phyloP scores from a whole-genome alignment of 2,888 invertebrate genomes.

The Podotricha telesiphe region DNA sequence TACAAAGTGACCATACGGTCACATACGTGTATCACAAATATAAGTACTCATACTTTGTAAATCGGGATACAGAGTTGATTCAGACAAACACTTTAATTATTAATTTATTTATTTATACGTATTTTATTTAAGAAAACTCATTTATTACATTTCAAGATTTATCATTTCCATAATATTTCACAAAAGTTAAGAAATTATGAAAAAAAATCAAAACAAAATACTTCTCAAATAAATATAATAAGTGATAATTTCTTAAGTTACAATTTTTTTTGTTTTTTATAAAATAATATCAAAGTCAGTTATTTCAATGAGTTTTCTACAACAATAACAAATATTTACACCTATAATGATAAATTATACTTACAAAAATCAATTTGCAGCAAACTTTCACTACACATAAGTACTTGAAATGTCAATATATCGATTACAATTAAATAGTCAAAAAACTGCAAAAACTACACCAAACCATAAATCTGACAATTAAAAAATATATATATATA shows the following conservation, averaged over 20 bases:
- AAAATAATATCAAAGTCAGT: too few species aligned
- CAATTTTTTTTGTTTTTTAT: too few species aligned
- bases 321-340: slow-evolving; percentile 9
- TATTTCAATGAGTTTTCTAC: neutral
- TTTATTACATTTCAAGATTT: neutral
- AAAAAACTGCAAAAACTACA: neutral
- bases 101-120: neutral
- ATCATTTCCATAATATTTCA: too few species aligned
- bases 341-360: slow-evolving; percentile 1
- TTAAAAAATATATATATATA: too few species aligned
- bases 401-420: slow-evolving; percentile 16
- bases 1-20: slow-evolving; percentile 18
- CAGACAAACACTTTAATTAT: neutral
- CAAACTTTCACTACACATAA: neutral
- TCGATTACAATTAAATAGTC: slow-evolving; percentile 9
- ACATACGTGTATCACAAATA: neutral
- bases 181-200: neutral
- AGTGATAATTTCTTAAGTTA: too few species aligned
- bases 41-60: slow-evolving; percentile 26
- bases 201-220: neutral
- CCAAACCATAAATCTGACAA: neutral
- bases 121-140: slow-evolving; percentile 8
- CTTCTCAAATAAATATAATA: neutral
- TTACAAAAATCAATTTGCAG: slow-evolving; percentile 5
- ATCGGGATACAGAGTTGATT: slow-evolving; percentile 16